Conservation (phyloP, 2,888 invertebrate genomes). For the Dryadula phaetusa region DNA sequence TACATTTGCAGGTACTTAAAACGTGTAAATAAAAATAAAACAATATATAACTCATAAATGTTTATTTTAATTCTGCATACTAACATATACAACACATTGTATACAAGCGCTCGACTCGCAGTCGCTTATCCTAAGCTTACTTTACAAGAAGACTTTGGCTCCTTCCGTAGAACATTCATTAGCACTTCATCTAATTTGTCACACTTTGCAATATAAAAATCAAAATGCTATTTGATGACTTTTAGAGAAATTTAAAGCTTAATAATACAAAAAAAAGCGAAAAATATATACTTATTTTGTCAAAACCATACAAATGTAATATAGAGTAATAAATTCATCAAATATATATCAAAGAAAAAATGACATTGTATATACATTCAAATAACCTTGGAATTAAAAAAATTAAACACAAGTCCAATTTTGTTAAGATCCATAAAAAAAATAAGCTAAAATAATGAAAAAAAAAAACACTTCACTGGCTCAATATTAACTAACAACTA, state of each 20-base stretch:
- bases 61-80: conserved; percentile 65
- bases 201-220: conserved; percentile 43
- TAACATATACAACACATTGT: conserved; percentile 51
- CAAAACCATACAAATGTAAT: neutral
- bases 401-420: neutral
- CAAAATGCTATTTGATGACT: conserved; percentile 40
- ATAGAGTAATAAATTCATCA: conserved; percentile 9
- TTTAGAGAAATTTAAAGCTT: conserved; percentile 27
- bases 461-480: conserved; percentile 1
- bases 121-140: conserved; percentile 64
- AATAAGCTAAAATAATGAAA: neutral
- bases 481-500: conserved; percentile 10
- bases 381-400: conserved; percentile 1
- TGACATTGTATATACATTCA: neutral
- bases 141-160: conserved; percentile 81
- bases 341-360: neutral
- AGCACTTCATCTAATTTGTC: conserved; percentile 58
- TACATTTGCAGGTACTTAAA: too few species aligned
- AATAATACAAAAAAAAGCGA: conserved; percentile 3
- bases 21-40: conserved; percentile 30
- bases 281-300: conserved; percentile 9
- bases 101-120: conserved; percentile 61
- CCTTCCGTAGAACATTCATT: conserved; percentile 63
- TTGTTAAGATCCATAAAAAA: neutral
- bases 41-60: conserved; percentile 48